Evolutionary conservation across 2,113 vertebrate genomes (phyloP).

Genomic region (Myxocyprinus asiaticus): DNA sequence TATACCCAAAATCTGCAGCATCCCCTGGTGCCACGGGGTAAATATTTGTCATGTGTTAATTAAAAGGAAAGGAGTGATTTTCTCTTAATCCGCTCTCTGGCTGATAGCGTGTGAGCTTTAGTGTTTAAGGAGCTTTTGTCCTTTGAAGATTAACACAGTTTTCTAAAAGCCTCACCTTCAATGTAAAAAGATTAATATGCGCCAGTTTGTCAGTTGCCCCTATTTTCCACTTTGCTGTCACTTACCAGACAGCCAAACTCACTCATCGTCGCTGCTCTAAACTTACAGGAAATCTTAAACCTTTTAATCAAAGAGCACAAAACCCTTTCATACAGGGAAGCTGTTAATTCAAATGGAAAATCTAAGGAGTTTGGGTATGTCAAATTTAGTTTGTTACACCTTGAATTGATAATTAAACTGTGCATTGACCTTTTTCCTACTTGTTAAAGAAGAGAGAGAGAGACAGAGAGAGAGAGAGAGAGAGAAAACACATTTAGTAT

Average conservation of each 20-base stretch:
- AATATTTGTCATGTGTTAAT: conserved; percentile 40
- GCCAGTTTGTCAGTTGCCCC: neutral
- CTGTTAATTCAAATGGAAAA: conserved; percentile 34
- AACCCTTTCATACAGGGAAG: conserved; percentile 2
- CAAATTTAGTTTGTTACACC: conserved; percentile 28
- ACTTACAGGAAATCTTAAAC: conserved; percentile 22
- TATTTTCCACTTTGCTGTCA: conserved; percentile 24
- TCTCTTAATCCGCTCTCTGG: neutral
- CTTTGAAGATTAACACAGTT: conserved; percentile 50
- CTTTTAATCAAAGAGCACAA: conserved; percentile 41
- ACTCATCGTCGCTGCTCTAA: conserved; percentile 7
- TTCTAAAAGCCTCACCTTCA: conserved; percentile 36
- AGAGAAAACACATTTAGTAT: no score
- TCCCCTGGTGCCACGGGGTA: neutral
- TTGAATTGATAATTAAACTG: conserved; percentile 30
- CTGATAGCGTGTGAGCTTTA: neutral
- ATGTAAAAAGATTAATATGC: conserved; percentile 16
- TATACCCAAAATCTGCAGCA: conserved; percentile 9
- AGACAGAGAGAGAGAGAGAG: neutral
- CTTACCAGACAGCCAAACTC: conserved; percentile 11
- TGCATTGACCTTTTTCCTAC: conserved; percentile 5
- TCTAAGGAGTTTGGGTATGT: neutral
- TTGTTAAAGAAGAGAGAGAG: neutral
- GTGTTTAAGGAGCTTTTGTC: conserved; percentile 33
- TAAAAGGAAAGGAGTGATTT: conserved; percentile 15